Percentiles rank a stretch among this genome's conserved stretches.
Evolutionary conservation across 2,888 invertebrate genomes (phyloP).

Genomic region (Leptinotarsa peninsularis): DNA sequence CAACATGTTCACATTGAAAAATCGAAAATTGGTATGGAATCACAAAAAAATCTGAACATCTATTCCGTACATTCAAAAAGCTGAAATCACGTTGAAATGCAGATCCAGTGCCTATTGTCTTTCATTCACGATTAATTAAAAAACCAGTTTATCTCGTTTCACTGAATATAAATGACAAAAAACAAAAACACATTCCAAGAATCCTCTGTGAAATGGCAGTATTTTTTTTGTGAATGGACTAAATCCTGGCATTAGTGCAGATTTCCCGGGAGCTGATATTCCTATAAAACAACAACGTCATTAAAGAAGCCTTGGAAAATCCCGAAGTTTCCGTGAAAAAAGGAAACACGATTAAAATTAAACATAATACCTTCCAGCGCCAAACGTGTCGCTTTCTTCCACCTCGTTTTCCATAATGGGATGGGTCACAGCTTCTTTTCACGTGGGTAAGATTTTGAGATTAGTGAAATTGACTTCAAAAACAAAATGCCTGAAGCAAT

Average conservation of each 20-base stretch:
- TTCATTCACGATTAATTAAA: neutral
- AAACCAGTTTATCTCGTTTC: neutral
- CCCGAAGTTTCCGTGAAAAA: slow-evolving; percentile 18
- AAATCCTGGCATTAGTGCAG: neutral
- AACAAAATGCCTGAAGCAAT: neutral
- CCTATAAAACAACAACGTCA: slow-evolving; percentile 22
- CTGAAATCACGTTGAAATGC: neutral
- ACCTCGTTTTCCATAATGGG: neutral
- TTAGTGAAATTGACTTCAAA: neutral
- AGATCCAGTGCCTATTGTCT: neutral
- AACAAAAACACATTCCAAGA: slow-evolving; percentile 17
- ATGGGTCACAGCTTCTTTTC: neutral
- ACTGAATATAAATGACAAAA: neutral
- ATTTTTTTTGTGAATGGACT: slow-evolving; percentile 21
- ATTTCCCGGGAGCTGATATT: slow-evolving; percentile 13
- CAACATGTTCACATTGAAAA: too few species aligned
- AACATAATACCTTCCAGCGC: neutral
- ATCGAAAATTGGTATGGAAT: too few species aligned
- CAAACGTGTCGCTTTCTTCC: neutral
- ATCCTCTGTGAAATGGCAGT: slow-evolving; percentile 4
- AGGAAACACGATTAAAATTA: slow-evolving; percentile 20
- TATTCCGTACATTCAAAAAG: neutral
- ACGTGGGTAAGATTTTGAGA: neutral
- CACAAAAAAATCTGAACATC: too few species aligned
- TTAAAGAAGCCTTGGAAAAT: slow-evolving; percentile 22